Evolutionary conservation across 1,140 invertebrate species (phyloP), one percentile per base, ranked within the genome.

Genomic region (Lordiphosa stackelbergi): DNA sequence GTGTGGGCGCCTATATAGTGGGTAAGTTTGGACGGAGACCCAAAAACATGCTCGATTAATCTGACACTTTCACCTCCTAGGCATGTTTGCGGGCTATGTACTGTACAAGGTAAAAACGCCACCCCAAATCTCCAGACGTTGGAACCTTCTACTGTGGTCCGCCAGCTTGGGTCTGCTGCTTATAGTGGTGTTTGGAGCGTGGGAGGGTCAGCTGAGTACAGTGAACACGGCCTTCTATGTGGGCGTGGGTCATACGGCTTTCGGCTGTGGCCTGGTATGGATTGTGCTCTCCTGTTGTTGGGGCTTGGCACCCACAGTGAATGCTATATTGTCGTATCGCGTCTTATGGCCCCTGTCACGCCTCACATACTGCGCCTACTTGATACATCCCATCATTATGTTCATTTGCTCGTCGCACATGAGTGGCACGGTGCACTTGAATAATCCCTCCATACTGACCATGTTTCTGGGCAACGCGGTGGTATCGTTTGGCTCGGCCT

Each of bases 291-390:
- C 94, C 16, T 96, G 95, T 73, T 92, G 92, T 71, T 92, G 91
- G 61, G 94, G 93, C 2, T 91, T 94, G 68, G 94, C 94, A 40
- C 93, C 92, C 40, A 90, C 93, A 19, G 88, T 95, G 9, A 92
- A 95, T 87, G 91, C 90, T 0, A 88, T 96, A 13, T 89, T 98
- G 12, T 96, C 95, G 0, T 95, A 95, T 87, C 90, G 91, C 36
- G 91, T 93, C 0, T 90, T 96, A 37, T 91, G 96, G 66, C 96
- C 96, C 0, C 89, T 97, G n/a, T 95, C 94, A 65, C 90, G 96
- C 47, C 90, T 98, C 34, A 96, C 96, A 1, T 98, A 97, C 88
- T 95, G 94, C 85, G 94, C 95, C 6, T 98, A 97, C 87, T 90
- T 98, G 19, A 91, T 97, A 9, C 96, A 98, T 89, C 95, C 95